Evolutionary conservation across 2,113 vertebrate genomes (phyloP), one percentile per base, ranked within the genome.

Genomic region (Toxostoma redivivum): DNA sequence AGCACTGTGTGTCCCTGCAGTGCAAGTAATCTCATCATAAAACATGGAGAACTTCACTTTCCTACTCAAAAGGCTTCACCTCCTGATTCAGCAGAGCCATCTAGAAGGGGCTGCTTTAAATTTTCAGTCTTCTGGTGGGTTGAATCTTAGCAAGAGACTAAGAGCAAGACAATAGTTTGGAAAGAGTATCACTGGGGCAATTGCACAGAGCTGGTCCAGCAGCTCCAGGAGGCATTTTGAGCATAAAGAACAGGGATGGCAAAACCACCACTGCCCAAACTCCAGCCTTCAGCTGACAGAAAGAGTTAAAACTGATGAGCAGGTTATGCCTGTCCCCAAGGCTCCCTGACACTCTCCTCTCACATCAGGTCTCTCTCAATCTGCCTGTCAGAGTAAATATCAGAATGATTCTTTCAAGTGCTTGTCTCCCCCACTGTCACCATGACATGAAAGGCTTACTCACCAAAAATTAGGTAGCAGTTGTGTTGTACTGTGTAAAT

Each of bases 21-120:
- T 4, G 0, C 33, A 71, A 64, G 44, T 10, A 24, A 56, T 37
- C 35, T n/a, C 1, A 0, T 12, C 28, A 4, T 5, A 30, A 7
- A 61, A 92, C 14, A 7, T 65, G n/a, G 53, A 65, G 37, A 79
- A 76, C 2, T 44, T n/a, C 27, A 23, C 45, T n/a, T 37, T 77
- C 20, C 42, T 15, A 3, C 48, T 28, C 23, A 38, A 67, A 56
- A 61, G 9, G 17, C n/a, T 66, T 80, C 40, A 38, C 12, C 25
- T 9, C 11, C 28, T 11, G 11, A 51, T 62, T 42, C 38, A 23
- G 37, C 50, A 81, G 35, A 61, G 30, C 11, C 65, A 2, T 15
- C 48, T 58, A 79, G n/a, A 66, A 79, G 37, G 12, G 21, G 24
- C 28, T 51, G 24, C 35, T 73, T 71, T 91, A 62, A 38, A 64